These are phyloP conservation scores for Todiramphus saurophagus DNA, from an alignment of 2,113 vertebrate genomes.

Conservation along the genomic window DNA sequence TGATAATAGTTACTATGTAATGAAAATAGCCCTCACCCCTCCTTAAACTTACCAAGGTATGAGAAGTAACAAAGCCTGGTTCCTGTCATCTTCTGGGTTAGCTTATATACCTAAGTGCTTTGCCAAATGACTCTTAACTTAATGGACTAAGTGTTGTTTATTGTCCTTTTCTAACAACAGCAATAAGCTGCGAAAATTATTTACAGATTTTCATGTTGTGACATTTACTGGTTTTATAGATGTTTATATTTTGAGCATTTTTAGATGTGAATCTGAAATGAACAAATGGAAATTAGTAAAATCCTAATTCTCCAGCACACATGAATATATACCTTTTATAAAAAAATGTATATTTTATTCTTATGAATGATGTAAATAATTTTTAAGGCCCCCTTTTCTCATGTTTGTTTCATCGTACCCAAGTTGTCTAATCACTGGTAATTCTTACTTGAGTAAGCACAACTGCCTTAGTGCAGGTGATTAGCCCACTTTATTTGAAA, in stretches of 20 bases:
- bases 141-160: neutral
- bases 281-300: constrained; percentile 9
- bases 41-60: neutral
- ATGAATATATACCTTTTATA: constrained; percentile 7
- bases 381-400: constrained; percentile 31
- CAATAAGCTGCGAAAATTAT: neutral
- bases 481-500: constrained; percentile 1
- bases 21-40: neutral
- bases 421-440: constrained; percentile 34
- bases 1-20: neutral
- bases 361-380: constrained; percentile 65
- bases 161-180: constrained; percentile 32
- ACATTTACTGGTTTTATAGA: constrained; percentile 51
- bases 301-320: neutral
- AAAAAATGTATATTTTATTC: constrained; percentile 44
- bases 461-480: neutral
- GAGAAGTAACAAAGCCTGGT: neutral
- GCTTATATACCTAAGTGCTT: neutral
- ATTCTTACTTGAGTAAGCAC: constrained; percentile 22
- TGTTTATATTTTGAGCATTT: constrained; percentile 66
- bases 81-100: neutral
- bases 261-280: constrained; percentile 38
- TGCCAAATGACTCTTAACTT: neutral
- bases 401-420: neutral
- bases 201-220: constrained; percentile 1